phyloP scores from a whole-genome alignment of 2,797 vertebrate species.

The Platyrinchus mystaceus region DNA sequence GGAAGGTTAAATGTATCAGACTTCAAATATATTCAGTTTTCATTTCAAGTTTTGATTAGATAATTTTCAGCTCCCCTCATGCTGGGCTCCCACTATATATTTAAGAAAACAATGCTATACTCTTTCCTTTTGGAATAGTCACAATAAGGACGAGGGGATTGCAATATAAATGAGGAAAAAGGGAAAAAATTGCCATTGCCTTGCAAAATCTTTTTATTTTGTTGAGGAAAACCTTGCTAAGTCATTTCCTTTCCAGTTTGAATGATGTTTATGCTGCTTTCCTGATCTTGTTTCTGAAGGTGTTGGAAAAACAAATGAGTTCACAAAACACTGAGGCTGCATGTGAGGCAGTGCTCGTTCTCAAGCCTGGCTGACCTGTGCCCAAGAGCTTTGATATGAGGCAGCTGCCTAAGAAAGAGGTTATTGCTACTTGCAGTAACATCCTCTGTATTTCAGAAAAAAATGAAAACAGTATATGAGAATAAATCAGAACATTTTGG shows the following conservation, averaged over 20 bases:
- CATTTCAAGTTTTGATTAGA: background rate
- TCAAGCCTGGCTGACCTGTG: background rate
- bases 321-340: background rate
- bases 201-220: background rate
- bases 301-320: background rate
- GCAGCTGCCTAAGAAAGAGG: background rate
- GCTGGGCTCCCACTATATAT: rapidly evolving
- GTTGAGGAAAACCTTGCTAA: background rate
- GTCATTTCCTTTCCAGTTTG: background rate
- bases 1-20: background rate
- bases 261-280: background rate
- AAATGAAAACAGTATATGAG: background rate
- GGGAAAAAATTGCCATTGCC: background rate
- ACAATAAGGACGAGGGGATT: background rate
- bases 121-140: background rate
- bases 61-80: background rate
- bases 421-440: background rate
- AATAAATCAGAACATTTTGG: background rate
- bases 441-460: background rate
- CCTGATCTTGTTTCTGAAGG: background rate
- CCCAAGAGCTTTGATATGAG: background rate
- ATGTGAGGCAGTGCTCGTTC: background rate
- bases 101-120: background rate
- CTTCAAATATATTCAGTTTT: background rate
- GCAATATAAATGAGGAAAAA: background rate